phyloP scores from a whole-genome alignment of 2,113 vertebrate genomes.

The Gulo gulo region DNA sequence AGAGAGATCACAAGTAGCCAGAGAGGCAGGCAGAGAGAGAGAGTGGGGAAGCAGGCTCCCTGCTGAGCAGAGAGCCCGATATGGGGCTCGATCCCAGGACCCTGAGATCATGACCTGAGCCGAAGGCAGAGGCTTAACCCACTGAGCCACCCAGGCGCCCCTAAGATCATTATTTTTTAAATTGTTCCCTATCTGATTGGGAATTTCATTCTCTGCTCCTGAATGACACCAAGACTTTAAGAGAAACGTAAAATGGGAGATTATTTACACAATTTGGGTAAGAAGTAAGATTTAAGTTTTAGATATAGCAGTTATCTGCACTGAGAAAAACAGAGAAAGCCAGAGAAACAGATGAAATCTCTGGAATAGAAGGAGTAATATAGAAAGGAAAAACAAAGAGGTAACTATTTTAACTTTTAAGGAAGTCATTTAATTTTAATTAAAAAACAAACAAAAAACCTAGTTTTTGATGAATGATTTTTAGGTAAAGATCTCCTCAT shows the following conservation, averaged over 20 bases:
- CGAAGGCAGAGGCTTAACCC: too few species aligned
- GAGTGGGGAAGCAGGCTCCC: too few species aligned
- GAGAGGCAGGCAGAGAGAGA: too few species aligned
- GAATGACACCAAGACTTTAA: neutral
- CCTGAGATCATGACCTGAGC: too few species aligned
- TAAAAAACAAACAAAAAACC: neutral
- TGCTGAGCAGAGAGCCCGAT: too few species aligned
- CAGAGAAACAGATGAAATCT: neutral
- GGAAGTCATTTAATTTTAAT: neutral
- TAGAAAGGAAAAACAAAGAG: neutral
- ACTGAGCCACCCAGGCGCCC: too few species aligned
- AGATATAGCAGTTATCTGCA: neutral
- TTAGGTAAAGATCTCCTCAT: neutral
- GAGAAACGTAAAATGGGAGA: neutral
- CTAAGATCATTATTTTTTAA: neutral
- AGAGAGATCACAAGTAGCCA: too few species aligned
- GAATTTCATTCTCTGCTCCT: neutral
- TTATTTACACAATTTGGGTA: neutral
- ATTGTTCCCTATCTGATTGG: neutral
- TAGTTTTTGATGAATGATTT: neutral
- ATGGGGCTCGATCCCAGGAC: too few species aligned
- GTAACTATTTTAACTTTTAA: constrained; percentile 8
- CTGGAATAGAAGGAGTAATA: neutral
- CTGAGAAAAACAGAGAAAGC: neutral
- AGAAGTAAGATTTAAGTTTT: neutral